Conservation (phyloP, 2,888 invertebrate genomes). For the Abscondita cerata region DNA sequence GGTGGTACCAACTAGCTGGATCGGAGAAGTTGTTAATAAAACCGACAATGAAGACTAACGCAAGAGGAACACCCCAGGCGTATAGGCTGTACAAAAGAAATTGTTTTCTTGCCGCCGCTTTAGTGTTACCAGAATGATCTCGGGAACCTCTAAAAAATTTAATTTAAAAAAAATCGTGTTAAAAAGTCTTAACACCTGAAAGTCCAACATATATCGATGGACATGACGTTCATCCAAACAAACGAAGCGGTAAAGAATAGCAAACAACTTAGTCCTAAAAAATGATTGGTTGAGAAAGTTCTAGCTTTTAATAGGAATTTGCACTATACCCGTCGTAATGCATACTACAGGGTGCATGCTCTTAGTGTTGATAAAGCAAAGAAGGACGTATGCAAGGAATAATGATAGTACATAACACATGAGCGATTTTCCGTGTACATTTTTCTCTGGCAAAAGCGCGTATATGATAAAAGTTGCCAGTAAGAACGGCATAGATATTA, state of each 20-base stretch:
- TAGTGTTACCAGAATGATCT: conserved; percentile 47
- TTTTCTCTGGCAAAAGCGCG: conserved; percentile 2
- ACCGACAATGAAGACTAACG: conserved; percentile 47
- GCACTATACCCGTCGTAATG: no score
- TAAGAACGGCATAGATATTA: conserved; percentile 13
- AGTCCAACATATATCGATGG: conserved; percentile 85
- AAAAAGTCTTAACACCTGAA: conserved; percentile 69
- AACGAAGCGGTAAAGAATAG: conserved; percentile 82
- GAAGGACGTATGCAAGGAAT: neutral
- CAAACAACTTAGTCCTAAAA: conserved; percentile 63
- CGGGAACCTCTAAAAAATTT: conserved; percentile 52
- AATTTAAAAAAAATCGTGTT: neutral
- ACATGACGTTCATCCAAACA: conserved; percentile 88
- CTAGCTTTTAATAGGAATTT: no score
- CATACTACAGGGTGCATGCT: no score
- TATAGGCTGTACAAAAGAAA: conserved; percentile 70
- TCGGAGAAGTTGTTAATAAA: conserved; percentile 52
- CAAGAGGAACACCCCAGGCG: conserved; percentile 71
- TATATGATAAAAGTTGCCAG: conserved; percentile 8
- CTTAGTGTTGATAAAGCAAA: neutral
- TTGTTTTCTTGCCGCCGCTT: conserved; percentile 61
- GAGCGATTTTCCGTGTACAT: conserved; percentile 10
- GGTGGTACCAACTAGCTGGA: conserved; percentile 64
- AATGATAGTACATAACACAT: conserved; percentile 13
- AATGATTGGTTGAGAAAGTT: no score